Percentiles rank a stretch among this genome's conserved stretches.
These are phyloP conservation scores for Gastracanthus pulcherrimus DNA, from an alignment of 2,888 invertebrate species.

Conservation along the genomic window DNA sequence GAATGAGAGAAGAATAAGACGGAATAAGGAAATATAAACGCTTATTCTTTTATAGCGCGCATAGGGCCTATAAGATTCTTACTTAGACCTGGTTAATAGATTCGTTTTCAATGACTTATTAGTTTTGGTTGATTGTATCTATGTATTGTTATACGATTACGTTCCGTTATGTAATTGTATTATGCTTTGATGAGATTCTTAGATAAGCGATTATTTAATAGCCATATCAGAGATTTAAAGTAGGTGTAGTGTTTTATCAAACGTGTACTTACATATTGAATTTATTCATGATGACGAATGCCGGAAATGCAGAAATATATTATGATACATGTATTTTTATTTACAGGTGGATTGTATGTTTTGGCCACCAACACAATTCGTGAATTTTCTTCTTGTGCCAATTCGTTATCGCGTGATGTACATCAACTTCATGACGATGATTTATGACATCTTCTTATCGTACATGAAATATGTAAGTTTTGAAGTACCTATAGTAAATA, in stretches of 20 bases:
- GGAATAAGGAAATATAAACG: too few relatives aligned
- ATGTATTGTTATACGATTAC: not conserved
- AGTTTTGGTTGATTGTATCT: too few relatives aligned
- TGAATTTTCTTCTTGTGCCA: conserved; percentile 93
- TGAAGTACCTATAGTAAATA: not conserved
- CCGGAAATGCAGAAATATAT: not conserved
- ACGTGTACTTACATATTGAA: not conserved
- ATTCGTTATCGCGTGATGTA: conserved; percentile 91
- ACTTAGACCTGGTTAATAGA: too few relatives aligned
- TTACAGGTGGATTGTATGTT: conserved; percentile 91
- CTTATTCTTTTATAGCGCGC: too few relatives aligned
- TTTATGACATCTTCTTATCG: conserved; percentile 93
- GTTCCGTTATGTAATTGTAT: not conserved
- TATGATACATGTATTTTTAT: conserved; percentile 42
- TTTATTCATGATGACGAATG: conserved; percentile 32
- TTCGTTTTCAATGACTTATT: too few relatives aligned
- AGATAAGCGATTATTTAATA: not conserved
- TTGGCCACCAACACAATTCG: conserved; percentile 94
- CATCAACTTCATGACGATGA: conserved; percentile 89
- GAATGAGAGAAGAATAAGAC: too few relatives aligned
- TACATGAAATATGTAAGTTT: conserved; percentile 87
- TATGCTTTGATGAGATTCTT: not conserved
- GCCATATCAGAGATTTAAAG: not conserved
- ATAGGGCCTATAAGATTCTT: too few relatives aligned
- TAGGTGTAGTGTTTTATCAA: not conserved